Evolutionary conservation across 2,797 vertebrate genomes (phyloP).

Genomic region (Helicolenus hilgendorfi): DNA sequence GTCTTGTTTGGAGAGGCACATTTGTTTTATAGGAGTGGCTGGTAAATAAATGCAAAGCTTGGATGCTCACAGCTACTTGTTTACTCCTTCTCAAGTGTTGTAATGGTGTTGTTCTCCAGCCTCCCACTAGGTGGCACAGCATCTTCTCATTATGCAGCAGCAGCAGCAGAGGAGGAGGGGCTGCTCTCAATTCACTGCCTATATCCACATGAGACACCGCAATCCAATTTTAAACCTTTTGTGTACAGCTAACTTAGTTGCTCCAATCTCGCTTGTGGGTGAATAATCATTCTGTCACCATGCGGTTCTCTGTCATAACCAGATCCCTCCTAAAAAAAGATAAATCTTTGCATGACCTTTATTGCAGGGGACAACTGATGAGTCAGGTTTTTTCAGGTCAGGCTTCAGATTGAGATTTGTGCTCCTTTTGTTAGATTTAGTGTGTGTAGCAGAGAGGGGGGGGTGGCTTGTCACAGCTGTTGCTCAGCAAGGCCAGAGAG

Average conservation of each 20-base stretch:
- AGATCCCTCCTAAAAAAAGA: conserved; percentile 41
- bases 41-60: conserved; percentile 70
- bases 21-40: conserved; percentile 65
- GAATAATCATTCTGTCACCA: conserved; percentile 67
- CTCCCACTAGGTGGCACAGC: conserved; percentile 88
- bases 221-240: conserved; percentile 70
- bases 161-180: conserved; percentile 38
- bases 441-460: neutral
- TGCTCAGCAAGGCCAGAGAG: conserved; percentile 19
- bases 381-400: conserved; percentile 31
- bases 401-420: conserved; percentile 38
- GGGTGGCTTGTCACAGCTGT: conserved; percentile 8
- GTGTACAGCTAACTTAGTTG: conserved; percentile 70
- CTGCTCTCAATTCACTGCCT: conserved; percentile 45
- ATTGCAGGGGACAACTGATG: conserved; percentile 42
- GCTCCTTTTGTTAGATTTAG: conserved; percentile 32
- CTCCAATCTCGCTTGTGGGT: conserved; percentile 48
- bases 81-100: conserved; percentile 7
- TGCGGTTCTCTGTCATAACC: conserved; percentile 36
- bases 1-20: conserved; percentile 53
- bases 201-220: conserved; percentile 52
- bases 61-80: conserved; percentile 59
- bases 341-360: conserved; percentile 41
- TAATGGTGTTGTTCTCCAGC: conserved; percentile 13
- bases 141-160: conserved; percentile 72